Evolutionary conservation across 2,113 vertebrate genomes (phyloP), one percentile per base, ranked within the genome.

Genomic region (Syngnathus floridae): DNA sequence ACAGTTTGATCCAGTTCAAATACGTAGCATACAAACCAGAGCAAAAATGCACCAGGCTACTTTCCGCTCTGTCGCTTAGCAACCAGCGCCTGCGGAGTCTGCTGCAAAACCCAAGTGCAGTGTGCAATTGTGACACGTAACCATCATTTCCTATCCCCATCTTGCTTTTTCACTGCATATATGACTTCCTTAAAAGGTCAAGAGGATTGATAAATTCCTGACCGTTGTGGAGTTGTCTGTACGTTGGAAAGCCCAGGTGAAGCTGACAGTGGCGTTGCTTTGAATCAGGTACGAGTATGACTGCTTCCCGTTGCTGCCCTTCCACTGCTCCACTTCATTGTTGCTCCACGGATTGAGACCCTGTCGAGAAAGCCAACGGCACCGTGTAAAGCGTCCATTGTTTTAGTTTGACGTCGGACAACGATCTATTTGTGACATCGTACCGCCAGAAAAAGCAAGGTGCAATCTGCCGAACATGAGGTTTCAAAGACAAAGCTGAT

Each of bases 401-500:
- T 17, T 35, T 6, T 3, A 16, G 31, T 35, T 31, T 31, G 13
- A 22, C 51, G 13, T 1, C 51, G 21, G 9, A 26, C 14, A 5
- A 16, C 12, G 1, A 37, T 17, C 56, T 8, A 7, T 7, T 65
- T 2, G 19, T 13, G 26, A 26, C 2, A 21, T 13, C 93, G 76
- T 84, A 99, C 96, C 86, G 90, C 91, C 88, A 93, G 90, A 83
- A 98, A 97, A 83, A 88, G 92, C 55, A 98, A 88, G 63, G 89
- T 88, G 13, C 97, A 99, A 78, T 91, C 91, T 58, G 92, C 88
- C 0, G 90, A 88, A 71, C 97, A 99, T 43, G 82, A 19, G 0
- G 91, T 97, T 88, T 99, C 94, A 12, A 99, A 99, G 76, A 98
- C 89, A 0, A 99, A 98, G 6, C 93, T 93, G 78, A 99, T 93